Conservation (phyloP, 2,797 vertebrate genomes). For the Chrysocyon brachyurus region DNA sequence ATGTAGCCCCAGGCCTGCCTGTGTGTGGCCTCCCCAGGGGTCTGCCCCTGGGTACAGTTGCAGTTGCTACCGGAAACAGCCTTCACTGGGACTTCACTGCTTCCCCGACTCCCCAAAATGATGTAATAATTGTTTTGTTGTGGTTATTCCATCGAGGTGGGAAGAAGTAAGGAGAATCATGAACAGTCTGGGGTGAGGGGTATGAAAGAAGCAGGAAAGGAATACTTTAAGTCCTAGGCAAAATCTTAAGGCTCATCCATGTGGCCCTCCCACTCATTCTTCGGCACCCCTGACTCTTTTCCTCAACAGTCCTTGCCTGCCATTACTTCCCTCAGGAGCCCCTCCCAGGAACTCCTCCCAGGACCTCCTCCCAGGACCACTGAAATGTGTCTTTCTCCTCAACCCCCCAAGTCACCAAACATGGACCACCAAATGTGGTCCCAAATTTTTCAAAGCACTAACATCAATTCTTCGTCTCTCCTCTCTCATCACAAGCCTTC, state of each 20-base stretch:
- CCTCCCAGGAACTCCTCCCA: no score
- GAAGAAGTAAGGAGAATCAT: neutral
- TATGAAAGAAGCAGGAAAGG: neutral
- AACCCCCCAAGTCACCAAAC: neutral
- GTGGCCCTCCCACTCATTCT: neutral
- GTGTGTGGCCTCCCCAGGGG: accelerated
- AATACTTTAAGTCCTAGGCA: neutral
- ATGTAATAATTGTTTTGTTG: neutral
- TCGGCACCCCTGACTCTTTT: accelerated
- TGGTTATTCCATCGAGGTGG: neutral
- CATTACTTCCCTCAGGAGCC: neutral
- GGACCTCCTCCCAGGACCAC: neutral
- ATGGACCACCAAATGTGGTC: neutral
- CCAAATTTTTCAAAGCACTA: neutral
- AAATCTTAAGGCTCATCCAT: neutral
- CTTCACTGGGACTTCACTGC: neutral
- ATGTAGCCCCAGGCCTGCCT: neutral
- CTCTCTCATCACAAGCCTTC: neutral
- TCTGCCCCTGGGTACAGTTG: neutral
- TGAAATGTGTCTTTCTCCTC: neutral
- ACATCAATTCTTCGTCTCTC: neutral
- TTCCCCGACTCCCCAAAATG: neutral
- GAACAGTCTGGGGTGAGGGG: neutral
- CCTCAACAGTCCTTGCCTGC: neutral
- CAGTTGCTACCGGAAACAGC: neutral